Evolutionary conservation across 92 coral and sea anemone genomes (phyloP).

Genomic region (Phymanthus crucifer): DNA sequence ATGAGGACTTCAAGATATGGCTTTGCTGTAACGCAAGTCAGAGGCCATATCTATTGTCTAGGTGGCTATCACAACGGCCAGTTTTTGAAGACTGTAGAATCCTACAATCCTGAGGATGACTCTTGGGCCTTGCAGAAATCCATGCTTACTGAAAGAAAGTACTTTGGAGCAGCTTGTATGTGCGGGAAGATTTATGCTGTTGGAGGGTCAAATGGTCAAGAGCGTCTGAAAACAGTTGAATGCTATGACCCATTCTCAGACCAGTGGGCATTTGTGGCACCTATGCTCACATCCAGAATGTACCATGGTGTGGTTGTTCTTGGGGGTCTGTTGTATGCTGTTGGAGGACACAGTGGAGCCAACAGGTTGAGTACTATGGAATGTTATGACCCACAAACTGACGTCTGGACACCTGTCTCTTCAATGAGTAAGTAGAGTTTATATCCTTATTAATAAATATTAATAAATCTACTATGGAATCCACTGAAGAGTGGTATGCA

Average conservation of each 20-base stretch:
- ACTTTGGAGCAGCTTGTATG: slow-evolving; percentile 88
- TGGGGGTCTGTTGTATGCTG: slow-evolving; percentile 87
- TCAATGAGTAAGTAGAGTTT: slow-evolving; percentile 68
- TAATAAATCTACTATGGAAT: not conserved
- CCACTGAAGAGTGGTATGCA: too few relatives aligned
- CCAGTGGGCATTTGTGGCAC: slow-evolving; percentile 62
- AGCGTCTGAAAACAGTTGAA: slow-evolving; percentile 77
- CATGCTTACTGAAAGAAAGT: slow-evolving; percentile 84
- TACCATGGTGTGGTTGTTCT: slow-evolving; percentile 80
- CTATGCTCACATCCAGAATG: slow-evolving; percentile 84
- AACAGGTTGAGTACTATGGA: slow-evolving; percentile 80
- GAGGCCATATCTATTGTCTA: slow-evolving; percentile 85
- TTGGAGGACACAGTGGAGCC: slow-evolving; percentile 93
- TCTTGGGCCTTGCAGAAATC: slow-evolving; percentile 59
- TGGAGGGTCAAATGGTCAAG: slow-evolving; percentile 87
- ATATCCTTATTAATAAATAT: not conserved
- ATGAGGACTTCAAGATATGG: slow-evolving; percentile 87
- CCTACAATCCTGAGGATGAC: slow-evolving; percentile 73
- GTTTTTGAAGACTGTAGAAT: slow-evolving; percentile 70
- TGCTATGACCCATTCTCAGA: slow-evolving; percentile 78
- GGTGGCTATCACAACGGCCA: slow-evolving; percentile 85
- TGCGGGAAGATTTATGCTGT: slow-evolving; percentile 84
- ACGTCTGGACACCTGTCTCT: slow-evolving; percentile 79
- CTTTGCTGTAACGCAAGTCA: slow-evolving; percentile 73
- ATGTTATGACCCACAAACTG: slow-evolving; percentile 90